Evolutionary conservation across 64 coral and sea anemone genomes (phyloP), one percentile per base, ranked within the genome.

Genomic region (Stylophora pistillata): DNA sequence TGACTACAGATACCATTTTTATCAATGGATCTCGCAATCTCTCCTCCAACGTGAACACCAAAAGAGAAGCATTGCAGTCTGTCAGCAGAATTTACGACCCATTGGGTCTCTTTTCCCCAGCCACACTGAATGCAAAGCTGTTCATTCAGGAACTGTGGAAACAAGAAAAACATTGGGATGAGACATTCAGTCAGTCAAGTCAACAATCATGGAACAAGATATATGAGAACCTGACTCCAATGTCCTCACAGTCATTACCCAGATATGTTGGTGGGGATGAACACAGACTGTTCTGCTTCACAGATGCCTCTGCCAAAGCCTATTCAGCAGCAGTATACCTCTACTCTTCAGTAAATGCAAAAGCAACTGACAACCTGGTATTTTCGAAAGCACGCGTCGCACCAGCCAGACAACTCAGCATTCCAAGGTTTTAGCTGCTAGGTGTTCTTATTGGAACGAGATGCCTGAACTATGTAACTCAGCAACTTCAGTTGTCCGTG

Each of bases 401-500:
- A 9, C 86, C 86, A 76, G 30, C 86, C 31, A 88, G 62, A 13
- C 53, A 37, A 25, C n/a, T 77, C 12, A 75, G 71, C 26, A 88
- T 88, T 88, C 72, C 72, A 15, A 88, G 72, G 75, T n/a, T 87
- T 25, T 55, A 88, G 59, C 72, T 77, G 23, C 55, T 77, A 32
- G 86, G 73, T 59, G 86, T 88, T 55, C n/a, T 88, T 55, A 88
- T 88, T 23, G 73, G 86, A 78, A 74, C 76, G 28, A 77, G 86
- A 88, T 88, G 86, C 47, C 56, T 88, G 5, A 77, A 60, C 25
- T 88, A 76, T 78, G 55, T 88, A 34, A 33, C 74, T 62, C 57
- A 55, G 62, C 71, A 88, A 77, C 47, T 88, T 55, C 74, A 88
- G 61, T 56, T 88, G 72, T 18, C 7, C 54, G 64, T 88, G 58